Conservation (phyloP, 2,888 invertebrate species). For the Pollenia angustigena region DNA sequence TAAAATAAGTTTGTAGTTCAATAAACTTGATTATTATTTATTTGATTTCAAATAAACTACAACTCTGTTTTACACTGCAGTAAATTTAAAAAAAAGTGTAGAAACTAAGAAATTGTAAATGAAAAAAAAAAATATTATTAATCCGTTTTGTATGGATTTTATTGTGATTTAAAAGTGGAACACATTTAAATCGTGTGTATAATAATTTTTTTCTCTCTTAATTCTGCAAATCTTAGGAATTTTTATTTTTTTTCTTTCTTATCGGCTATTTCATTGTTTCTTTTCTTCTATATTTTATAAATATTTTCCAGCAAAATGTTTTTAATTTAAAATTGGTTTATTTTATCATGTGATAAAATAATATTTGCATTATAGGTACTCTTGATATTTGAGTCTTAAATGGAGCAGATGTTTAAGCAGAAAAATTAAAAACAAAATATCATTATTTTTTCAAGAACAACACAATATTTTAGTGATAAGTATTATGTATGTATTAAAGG, state of each 20-base stretch:
- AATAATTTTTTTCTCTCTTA: not conserved
- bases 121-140: slow-evolving; percentile 19
- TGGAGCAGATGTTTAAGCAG: too few relatives aligned
- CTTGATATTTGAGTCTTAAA: not conserved
- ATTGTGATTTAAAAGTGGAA: slow-evolving; percentile 42
- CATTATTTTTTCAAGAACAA: too few relatives aligned
- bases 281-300: slow-evolving; percentile 1
- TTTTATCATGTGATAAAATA: slow-evolving; percentile 28
- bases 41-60: slow-evolving; percentile 21
- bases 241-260: not conserved
- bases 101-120: not conserved
- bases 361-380: slow-evolving; percentile 6
- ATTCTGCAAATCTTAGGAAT: slow-evolving; percentile 31
- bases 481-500: too few relatives aligned
- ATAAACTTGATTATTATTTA: slow-evolving; percentile 50
- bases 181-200: slow-evolving; percentile 27
- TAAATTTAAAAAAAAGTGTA: slow-evolving; percentile 17
- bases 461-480: too few relatives aligned
- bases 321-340: not conserved
- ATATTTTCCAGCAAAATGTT: slow-evolving; percentile 14
- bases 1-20: slow-evolving; percentile 45
- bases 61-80: not conserved
- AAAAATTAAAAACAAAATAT: too few relatives aligned
- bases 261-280: slow-evolving; percentile 27
- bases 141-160: slow-evolving; percentile 28